Base-by-base conservation (phyloP, 2,113 vertebrate species). In the Lycaon pictus region DNA sequence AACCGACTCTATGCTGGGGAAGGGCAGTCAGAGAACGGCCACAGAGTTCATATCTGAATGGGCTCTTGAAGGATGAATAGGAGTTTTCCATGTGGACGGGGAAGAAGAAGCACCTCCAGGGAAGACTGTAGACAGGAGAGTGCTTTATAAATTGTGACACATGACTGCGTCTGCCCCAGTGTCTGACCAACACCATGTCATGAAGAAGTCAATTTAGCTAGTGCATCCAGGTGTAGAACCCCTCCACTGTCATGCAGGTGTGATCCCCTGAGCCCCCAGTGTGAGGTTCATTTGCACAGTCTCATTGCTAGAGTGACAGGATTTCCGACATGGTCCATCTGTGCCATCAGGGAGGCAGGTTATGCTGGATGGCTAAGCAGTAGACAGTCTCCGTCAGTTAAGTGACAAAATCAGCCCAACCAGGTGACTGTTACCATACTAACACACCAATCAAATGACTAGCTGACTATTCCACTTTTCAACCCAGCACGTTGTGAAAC, bases 401-500 rank as follows among this genome's bases (percentile, higher is more conserved):
- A 65, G 43, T 74, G 72, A 88, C 88, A 90, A 92, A 94, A 84
- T 69, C n/a, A 43, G 56, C 67, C 76, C 62, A 53, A 25, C 27
- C 37, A 3, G 7, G 67, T 56, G 29, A 62, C 53, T 63, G 53
- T 53, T 71, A 27, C 87, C 58, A 69, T 2, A 67, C n/a, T 63
- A 93, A 53, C 76, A 87, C 11, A 60, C 88, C 79, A 83, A 85
- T 35, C 60, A 89, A 90, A 80, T 71, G 60, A 81, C n/a, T 89
- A 35, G 71, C 60, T 0, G 22, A 37, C 32, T 83, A 13, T 15
- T 43, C 93, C 86, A 37, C n/a, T 93, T 91, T 82, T 58, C 88
- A 90, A 6, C 58, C 91, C 90, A 37, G 51, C 29, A 23, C 20
- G 20, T 43, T 48, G 20, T 29, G 56, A 85, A 77, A 35, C 17